A percentile compares a stretch with the other conserved stretches of the same genome.
Evolutionary conservation across 2,797 vertebrate species (phyloP).

Genomic region (Muraenolepis orangiensis): DNA sequence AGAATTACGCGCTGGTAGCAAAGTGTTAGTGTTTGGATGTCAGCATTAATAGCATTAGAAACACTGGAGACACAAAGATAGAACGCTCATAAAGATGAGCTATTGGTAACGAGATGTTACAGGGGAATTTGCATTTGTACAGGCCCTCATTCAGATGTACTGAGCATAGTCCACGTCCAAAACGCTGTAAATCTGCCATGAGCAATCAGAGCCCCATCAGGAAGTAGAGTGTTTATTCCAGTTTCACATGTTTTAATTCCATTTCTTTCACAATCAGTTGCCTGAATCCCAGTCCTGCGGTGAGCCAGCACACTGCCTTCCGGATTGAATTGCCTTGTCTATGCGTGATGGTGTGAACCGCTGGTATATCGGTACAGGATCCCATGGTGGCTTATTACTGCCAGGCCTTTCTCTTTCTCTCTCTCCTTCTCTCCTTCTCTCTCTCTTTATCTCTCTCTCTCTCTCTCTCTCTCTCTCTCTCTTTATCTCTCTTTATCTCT

Average conservation of each 20-base stretch:
- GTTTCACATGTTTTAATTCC: conserved; percentile 19
- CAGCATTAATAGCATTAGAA: background rate
- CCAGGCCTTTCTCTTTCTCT: conserved; percentile 33
- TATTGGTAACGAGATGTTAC: too few species aligned
- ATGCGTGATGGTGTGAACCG: conserved; percentile 40
- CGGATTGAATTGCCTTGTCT: conserved; percentile 58
- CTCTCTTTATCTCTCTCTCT: conserved; percentile 2
- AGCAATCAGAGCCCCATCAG: conserved; percentile 21
- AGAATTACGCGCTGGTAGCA: background rate
- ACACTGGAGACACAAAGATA: background rate
- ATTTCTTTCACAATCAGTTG: conserved; percentile 26
- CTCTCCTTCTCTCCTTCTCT: background rate
- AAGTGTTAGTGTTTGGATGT: background rate
- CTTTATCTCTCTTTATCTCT: too few species aligned
- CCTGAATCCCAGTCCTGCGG: conserved; percentile 27
- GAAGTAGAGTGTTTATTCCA: conserved; percentile 14
- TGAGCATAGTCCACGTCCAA: background rate
- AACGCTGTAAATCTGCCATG: conserved; percentile 7
- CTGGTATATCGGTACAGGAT: conserved; percentile 53
- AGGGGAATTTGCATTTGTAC: background rate
- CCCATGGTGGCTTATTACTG: conserved; percentile 69
- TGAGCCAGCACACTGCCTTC: conserved; percentile 46
- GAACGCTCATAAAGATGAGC: background rate
- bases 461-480: background rate
- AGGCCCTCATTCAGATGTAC: conserved; percentile 4